Conservation (phyloP, 2,113 vertebrate species). For the Colossoma macropomum region DNA sequence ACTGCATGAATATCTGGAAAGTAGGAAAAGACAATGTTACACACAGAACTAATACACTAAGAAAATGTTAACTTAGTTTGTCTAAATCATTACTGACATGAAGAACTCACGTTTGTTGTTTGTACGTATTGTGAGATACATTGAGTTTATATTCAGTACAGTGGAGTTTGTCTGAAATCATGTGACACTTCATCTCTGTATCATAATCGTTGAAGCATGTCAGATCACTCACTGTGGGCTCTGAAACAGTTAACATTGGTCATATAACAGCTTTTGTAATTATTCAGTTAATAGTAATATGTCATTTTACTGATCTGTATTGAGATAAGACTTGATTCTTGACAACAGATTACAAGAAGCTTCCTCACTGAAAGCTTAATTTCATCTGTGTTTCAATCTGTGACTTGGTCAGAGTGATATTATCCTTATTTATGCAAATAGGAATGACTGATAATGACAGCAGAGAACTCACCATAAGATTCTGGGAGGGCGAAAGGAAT, state of each 20-base stretch:
- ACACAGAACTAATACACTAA: not conserved
- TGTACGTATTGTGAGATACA: not conserved
- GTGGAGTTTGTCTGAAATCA: not conserved
- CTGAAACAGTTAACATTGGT: not conserved
- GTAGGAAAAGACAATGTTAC: not conserved
- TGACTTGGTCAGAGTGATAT: too few relatives aligned
- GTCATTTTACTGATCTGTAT: not conserved
- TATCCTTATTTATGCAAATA: not conserved
- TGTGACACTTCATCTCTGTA: not conserved
- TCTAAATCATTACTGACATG: not conserved
- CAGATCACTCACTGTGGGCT: not conserved
- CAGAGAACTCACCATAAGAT: not conserved
- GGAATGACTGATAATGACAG: not conserved
- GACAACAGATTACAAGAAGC: not conserved
- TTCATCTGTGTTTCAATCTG: too few relatives aligned
- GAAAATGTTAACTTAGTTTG: not conserved
- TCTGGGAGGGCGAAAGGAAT: not conserved
- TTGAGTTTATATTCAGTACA: not conserved
- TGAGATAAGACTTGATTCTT: not conserved
- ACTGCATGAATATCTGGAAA: conserved; percentile 23
- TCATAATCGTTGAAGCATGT: not conserved
- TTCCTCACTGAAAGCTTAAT: not conserved
- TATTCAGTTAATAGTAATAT: too few relatives aligned
- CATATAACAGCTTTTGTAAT: not conserved
- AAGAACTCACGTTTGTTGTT: not conserved